These are phyloP conservation scores for Hirtodrosophila trivittata DNA, from an alignment of 2,888 invertebrate species.

Conservation along the genomic window DNA sequence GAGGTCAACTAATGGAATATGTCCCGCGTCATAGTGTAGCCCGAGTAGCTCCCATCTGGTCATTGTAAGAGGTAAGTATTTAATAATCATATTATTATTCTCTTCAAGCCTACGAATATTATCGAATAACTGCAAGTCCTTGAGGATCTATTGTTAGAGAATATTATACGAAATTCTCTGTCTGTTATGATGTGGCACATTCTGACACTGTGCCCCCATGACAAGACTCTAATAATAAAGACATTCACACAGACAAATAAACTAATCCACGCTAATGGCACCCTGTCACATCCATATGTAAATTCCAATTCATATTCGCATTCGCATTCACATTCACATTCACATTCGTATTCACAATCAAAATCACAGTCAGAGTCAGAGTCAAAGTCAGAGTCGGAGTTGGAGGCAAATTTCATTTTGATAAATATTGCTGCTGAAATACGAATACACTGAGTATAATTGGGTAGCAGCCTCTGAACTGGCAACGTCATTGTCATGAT, in stretches of 20 bases:
- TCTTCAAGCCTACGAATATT: too few relatives aligned
- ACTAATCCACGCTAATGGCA: conserved; percentile 50
- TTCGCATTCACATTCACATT: conserved; percentile 11
- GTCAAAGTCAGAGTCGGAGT: conserved; percentile 10
- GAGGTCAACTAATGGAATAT: conserved; percentile 15
- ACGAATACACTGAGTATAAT: conserved; percentile 12
- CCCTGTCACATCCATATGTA: conserved; percentile 13
- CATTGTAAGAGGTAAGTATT: too few relatives aligned
- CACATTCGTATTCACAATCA: conserved; percentile 15
- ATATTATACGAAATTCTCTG: too few relatives aligned
- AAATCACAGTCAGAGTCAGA: too few relatives aligned
- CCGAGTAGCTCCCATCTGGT: too few relatives aligned
- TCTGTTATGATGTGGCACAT: too few relatives aligned
- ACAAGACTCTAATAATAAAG: too few relatives aligned
- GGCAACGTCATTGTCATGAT: conserved; percentile 51
- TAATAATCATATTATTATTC: too few relatives aligned
- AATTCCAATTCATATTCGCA: conserved; percentile 16
- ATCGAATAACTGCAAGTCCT: too few relatives aligned
- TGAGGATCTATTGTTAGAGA: too few relatives aligned
- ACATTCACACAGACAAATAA: neutral
- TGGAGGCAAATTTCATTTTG: conserved; percentile 44
- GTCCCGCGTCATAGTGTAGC: too few relatives aligned
- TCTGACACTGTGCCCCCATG: too few relatives aligned
- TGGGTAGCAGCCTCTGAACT: conserved; percentile 22
- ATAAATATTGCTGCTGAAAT: conserved; percentile 39